Evolutionary conservation across 2,113 vertebrate species (phyloP).

Genomic region (Hiodon tergisus): DNA sequence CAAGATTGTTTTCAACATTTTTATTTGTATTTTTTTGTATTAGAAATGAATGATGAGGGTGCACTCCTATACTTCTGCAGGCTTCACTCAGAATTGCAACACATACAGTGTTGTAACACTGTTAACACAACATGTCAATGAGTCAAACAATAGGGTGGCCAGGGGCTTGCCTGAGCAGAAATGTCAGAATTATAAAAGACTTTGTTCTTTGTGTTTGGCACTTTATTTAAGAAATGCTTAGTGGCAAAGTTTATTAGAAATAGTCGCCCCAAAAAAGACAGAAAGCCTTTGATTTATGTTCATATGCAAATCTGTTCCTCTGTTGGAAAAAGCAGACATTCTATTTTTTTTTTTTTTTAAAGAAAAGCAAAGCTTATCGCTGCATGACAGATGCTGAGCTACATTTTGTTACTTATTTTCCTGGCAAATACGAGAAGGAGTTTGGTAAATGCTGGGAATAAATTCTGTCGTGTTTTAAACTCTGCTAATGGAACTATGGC

Average conservation of each 20-base stretch:
- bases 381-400: slow-evolving; percentile 41
- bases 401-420: slow-evolving; percentile 39
- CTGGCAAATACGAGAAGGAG: slow-evolving; percentile 34
- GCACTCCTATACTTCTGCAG: slow-evolving; percentile 19
- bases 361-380: slow-evolving; percentile 49
- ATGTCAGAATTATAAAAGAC: slow-evolving; percentile 26
- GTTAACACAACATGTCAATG: slow-evolving; percentile 29
- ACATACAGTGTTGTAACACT: slow-evolving; percentile 24
- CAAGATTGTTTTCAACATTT: slow-evolving; percentile 6
- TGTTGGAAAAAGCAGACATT: slow-evolving; percentile 30
- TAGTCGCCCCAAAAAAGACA: neutral
- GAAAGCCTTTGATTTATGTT: slow-evolving; percentile 49
- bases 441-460: slow-evolving; percentile 35
- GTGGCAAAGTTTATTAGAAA: slow-evolving; percentile 43
- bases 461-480: slow-evolving; percentile 39
- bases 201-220: slow-evolving; percentile 23
- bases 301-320: slow-evolving; percentile 48
- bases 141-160: slow-evolving; percentile 27
- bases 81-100: slow-evolving; percentile 29
- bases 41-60: slow-evolving; percentile 27
- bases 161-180: slow-evolving; percentile 19
- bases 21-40: slow-evolving; percentile 26
- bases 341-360: slow-evolving; percentile 21
- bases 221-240: slow-evolving; percentile 31
- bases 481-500: slow-evolving; percentile 36